Evolutionary conservation across 2,797 vertebrate genomes (phyloP), one percentile per base, ranked within the genome.

Genomic region (Sternotherus odoratus): DNA sequence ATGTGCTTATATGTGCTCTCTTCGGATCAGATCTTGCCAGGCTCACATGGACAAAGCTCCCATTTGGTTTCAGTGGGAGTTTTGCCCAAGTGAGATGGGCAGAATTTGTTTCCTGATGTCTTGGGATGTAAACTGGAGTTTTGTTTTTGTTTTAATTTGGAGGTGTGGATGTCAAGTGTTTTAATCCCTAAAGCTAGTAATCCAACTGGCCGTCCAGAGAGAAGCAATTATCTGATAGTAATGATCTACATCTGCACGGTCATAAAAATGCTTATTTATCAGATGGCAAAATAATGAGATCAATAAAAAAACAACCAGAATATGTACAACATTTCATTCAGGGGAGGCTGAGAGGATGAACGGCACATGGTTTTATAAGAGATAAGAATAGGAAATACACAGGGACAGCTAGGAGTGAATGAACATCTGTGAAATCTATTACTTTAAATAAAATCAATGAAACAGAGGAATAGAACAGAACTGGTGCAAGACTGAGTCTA

Each of bases 41-140:
- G 36, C 39, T 11, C 36, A 86, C 19, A 3, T 5, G 43, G 69
- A 51, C 69, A 79, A 66, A 36, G 19, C 9, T 66, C 66, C 63
- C 19, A 66, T 66, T 57, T 77, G 28, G 82, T 13, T 66, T 66
- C 33, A 36, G 16, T 6, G 36, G 12, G n/a, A 77, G 63, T 30
- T 94, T 39, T 77, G 16, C 51, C 60, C 30, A 21, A 4, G 16
- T 30, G 39, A 74, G 39, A 21, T 7, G 33, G 33, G 60, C 33
- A 36, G 2, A 0, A 53, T 28, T 87, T 77, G 57, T 26, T 49
- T 82, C 1, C 0, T 39, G 50, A 19, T 39, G 4, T 24, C 12
- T 53, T 30, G 21, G 8, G 69, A n/a, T 26, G 16, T 66, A 66
- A 89, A 43, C 66, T 53, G 16, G 39, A 74, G 36, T 74, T 24